Percentiles rank a stretch among this genome's conserved stretches.
Conservation (phyloP, 53 echinoderm and acorn worm genomes). For the Astropecten irregularis region DNA sequence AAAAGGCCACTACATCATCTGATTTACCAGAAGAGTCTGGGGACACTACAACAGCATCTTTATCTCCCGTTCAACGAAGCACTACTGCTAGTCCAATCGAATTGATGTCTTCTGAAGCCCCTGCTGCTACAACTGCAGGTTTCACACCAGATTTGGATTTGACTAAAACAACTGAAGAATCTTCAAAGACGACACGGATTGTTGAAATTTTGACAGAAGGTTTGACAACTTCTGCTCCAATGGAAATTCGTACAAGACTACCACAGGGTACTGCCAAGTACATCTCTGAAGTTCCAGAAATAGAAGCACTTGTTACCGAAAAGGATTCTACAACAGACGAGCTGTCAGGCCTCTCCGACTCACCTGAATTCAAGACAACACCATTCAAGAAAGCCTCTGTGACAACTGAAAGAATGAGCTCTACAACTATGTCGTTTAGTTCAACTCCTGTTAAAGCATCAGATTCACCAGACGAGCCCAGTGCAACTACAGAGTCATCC, state of each 20-base stretch:
- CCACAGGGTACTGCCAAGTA: not conserved
- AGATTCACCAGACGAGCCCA: not conserved
- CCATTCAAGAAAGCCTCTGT: not conserved
- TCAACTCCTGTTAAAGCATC: not conserved
- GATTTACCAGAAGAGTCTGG: no score
- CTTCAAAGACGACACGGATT: not conserved
- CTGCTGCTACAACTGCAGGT: not conserved
- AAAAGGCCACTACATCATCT: no score
- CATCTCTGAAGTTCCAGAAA: not conserved
- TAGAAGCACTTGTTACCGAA: not conserved
- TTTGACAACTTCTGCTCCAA: not conserved
- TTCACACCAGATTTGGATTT: no score
- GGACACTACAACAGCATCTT: no score
- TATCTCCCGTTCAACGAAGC: no score
- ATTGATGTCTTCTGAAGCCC: not conserved
- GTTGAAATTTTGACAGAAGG: constrained; percentile 1
- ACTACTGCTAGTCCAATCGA: no score
- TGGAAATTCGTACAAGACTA: no score
- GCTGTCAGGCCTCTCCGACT: not conserved
- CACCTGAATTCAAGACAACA: not conserved
- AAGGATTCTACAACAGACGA: not conserved
- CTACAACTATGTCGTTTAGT: constrained; percentile 4
- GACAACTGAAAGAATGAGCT: not conserved
- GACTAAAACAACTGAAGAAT: no score
- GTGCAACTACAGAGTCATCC: no score